Evolutionary conservation across 2,888 invertebrate genomes (phyloP), one percentile per base, ranked within the genome.

Genomic region (Drosophila eohydei): DNA sequence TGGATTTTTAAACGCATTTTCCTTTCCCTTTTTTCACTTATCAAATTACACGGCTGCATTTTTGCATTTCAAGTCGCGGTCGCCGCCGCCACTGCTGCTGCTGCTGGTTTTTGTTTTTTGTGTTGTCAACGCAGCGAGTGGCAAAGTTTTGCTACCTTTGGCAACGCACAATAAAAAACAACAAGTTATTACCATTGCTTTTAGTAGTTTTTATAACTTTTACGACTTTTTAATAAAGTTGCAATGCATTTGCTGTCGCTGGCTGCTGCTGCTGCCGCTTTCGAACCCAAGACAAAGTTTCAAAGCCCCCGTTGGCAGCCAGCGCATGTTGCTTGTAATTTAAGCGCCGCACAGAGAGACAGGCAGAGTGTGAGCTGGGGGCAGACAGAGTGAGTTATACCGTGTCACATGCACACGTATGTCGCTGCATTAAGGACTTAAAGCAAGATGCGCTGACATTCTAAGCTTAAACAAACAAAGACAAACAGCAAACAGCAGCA

Each of bases 161-260:
- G 28, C 62, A 62, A 6, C 16, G 59, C 62, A 73, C 78, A 79
- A 78, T 80, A 72, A 87, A 80, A 81, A 48, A 58, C 58, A 87
- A 83, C 87, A 88, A 85, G 79, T 84, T 86, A 89, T 87, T 87
- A 80, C 88, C 85, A 82, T 84, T 87, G 88, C 80, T 87, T 80
- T 84, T 87, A 84, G 85, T 86, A 82, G 85, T 88, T 80, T 82
- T 89, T 84, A 77, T 83, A 89, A 86, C 88, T 86, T 86, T 89
- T 84, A 89, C 82, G 88, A 87, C 82, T 84, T 86, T 89, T 89
- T 89, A 84, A 86, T 84, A 89, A 84, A 86, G 88, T 86, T 87
- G 89, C 80, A 73, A 80, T 87, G 89, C 85, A 85, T 88, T 85
- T 78, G 75, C 46, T 59, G 36, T 34, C 51, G 41, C 40, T 41